These are phyloP conservation scores for Acrobasis repandana DNA, from an alignment of 2,888 invertebrate genomes.

Conservation along the genomic window DNA sequence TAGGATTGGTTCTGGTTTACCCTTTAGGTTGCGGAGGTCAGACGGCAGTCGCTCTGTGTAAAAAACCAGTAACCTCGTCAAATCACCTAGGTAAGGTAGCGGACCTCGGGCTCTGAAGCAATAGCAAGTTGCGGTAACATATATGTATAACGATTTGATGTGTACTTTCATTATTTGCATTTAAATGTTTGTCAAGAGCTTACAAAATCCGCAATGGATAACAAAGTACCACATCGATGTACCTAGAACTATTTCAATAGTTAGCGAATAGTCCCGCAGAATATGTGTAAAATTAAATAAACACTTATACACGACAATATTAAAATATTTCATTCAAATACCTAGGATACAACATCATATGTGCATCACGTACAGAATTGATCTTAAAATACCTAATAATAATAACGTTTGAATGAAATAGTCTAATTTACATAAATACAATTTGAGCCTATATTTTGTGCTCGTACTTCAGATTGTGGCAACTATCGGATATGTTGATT, in stretches of 20 bases:
- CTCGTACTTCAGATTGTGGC: slow-evolving; percentile 61
- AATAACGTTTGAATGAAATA: slow-evolving; percentile 54
- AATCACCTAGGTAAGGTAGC: no score
- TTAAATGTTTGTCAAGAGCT: no score
- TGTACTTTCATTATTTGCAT: no score
- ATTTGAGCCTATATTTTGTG: slow-evolving; percentile 77
- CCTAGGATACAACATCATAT: slow-evolving; percentile 46
- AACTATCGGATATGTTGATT: slow-evolving; percentile 74
- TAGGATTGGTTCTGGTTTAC: no score
- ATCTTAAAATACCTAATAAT: slow-evolving; percentile 12
- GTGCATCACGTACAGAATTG: slow-evolving; percentile 36
- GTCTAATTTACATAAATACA: slow-evolving; percentile 53
- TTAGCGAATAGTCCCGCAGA: not conserved
- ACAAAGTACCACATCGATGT: no score
- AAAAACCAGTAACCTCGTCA: no score
- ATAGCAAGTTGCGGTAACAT: no score
- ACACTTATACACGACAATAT: slow-evolving; percentile 49
- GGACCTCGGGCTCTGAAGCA: no score
- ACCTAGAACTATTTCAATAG: no score
- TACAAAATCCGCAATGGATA: no score
- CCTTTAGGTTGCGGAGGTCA: no score
- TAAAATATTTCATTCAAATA: slow-evolving; percentile 55
- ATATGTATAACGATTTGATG: not conserved
- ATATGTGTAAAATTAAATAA: slow-evolving; percentile 45
- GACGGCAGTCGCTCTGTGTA: no score